These are phyloP conservation scores for Leptodactylus fallax DNA, from an alignment of 2,797 vertebrate genomes.

Conservation along the genomic window DNA sequence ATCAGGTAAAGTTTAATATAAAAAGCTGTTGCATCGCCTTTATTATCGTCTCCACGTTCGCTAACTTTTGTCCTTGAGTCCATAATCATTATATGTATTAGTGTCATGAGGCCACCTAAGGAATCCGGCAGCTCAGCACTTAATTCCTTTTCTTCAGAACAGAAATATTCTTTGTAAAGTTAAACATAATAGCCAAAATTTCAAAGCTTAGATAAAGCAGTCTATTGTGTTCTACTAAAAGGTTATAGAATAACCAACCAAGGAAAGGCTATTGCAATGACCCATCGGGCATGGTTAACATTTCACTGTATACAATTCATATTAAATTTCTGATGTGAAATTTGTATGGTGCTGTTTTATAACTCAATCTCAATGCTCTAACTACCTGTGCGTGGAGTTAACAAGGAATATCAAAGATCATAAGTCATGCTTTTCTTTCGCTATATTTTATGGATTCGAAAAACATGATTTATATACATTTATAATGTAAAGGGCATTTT, in stretches of 20 bases:
- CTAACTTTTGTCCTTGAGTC: constrained; percentile 37
- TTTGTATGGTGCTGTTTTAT: constrained; percentile 16
- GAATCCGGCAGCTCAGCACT: background rate
- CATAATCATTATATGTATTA: constrained; percentile 10
- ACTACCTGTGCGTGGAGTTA: background rate
- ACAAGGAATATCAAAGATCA: constrained; percentile 24
- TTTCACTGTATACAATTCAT: constrained; percentile 35
- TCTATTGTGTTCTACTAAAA: constrained; percentile 17
- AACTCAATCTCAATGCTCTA: constrained; percentile 31
- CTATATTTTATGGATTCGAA: background rate
- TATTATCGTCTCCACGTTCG: background rate
- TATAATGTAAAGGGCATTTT: background rate
- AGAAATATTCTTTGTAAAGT: constrained; percentile 28
- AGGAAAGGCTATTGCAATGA: constrained; percentile 42
- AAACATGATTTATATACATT: constrained; percentile 6
- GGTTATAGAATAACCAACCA: background rate
- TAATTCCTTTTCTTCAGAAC: constrained; percentile 32
- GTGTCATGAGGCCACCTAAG: background rate
- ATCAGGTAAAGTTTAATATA: background rate
- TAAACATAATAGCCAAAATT: constrained; percentile 29
- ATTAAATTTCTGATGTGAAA: constrained; percentile 25
- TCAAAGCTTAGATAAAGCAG: background rate
- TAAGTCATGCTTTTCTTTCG: constrained; percentile 29
- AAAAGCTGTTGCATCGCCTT: background rate
- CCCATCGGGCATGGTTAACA: constrained; percentile 26